Evolutionary conservation across 2,113 vertebrate species (phyloP), one percentile per base, ranked within the genome.

Genomic region (Phylloscopus trochilus): DNA sequence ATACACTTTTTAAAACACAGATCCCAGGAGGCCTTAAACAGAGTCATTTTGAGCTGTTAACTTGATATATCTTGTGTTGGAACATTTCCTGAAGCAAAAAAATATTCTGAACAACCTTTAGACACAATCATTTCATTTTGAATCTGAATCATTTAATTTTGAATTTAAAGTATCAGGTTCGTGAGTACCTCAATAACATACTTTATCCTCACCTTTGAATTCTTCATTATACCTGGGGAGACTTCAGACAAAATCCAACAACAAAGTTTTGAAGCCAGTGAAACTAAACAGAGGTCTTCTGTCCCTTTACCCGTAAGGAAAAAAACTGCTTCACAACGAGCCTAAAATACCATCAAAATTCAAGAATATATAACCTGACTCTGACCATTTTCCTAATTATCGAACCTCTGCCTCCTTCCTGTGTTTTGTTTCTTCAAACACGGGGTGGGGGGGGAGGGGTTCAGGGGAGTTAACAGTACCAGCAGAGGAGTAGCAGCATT

Each of bases 391-490:
- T 7, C 43, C 35, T 35, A 53, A 53, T 31, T 33, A 49, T 0
- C 49, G 22, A 90, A 70, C 7, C 5, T 78, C 46, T 0, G 0
- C 4, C 7, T 5, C 6, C 23, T 15, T 13, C 10, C 9, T 16
- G 27, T 39, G 37, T 39, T 39, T 8, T 39, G 5, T 24, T 53
- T 53, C n/a, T n/a, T n/a, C n/a, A n/a, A n/a, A n/a, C n/a, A n/a
- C n/a, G n/a, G n/a, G n/a, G n/a, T n/a, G n/a, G n/a, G n/a, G n/a
- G n/a, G n/a, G n/a, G 14, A 9, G n/a, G 7, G 3, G 15, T 63
- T 26, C 70, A 85, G 20, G 16, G 17, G 15, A 58, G 35, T 49
- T n/a, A 88, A 60, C 2, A 11, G 13, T 11, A 56, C 12, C 69
- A 87, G 27, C 30, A 78, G 8, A 88, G 22, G 0, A 77, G 21